phyloP scores from a whole-genome alignment of 2,797 vertebrate species.

The Alcedo atthis region DNA sequence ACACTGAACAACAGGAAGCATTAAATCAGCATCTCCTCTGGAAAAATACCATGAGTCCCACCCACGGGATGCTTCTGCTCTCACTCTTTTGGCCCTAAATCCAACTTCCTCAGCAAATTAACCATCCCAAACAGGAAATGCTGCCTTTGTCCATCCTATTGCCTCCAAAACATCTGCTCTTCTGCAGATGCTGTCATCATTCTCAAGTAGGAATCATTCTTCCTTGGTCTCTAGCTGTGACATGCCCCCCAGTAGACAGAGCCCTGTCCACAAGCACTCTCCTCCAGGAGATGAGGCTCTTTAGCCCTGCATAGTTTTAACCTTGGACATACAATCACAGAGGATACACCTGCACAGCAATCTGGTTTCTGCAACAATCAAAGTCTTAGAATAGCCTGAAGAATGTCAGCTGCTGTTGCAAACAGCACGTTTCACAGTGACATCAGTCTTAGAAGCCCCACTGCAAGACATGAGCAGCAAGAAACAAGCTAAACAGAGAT shows the following conservation, averaged over 20 bases:
- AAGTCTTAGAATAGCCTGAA: not conserved
- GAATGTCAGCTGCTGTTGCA: not conserved
- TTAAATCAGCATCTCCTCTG: slow-evolving; percentile 49
- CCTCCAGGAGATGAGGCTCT: not conserved
- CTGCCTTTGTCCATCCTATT: not conserved
- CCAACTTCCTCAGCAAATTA: slow-evolving; percentile 15
- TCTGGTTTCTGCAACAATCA: not conserved
- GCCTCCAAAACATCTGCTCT: slow-evolving; percentile 12
- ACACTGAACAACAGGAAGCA: slow-evolving; percentile 39
- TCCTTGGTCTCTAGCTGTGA: not conserved
- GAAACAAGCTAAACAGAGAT: not conserved
- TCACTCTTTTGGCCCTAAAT: slow-evolving; percentile 4
- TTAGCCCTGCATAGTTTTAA: not conserved
- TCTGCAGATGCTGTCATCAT: not conserved
- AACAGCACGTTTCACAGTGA: not conserved
- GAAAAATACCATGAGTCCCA: slow-evolving; percentile 6
- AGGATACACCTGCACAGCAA: not conserved
- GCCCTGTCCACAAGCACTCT: not conserved
- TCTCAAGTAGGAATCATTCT: not conserved
- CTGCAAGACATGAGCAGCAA: not conserved
- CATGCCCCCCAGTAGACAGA: not conserved
- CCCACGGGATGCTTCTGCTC: not conserved
- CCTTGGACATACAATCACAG: not conserved
- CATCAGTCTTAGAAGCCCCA: not conserved
- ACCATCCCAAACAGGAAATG: not conserved